phyloP scores from a whole-genome alignment of 92 coral and sea anemone species.

The Ricordea florida region DNA sequence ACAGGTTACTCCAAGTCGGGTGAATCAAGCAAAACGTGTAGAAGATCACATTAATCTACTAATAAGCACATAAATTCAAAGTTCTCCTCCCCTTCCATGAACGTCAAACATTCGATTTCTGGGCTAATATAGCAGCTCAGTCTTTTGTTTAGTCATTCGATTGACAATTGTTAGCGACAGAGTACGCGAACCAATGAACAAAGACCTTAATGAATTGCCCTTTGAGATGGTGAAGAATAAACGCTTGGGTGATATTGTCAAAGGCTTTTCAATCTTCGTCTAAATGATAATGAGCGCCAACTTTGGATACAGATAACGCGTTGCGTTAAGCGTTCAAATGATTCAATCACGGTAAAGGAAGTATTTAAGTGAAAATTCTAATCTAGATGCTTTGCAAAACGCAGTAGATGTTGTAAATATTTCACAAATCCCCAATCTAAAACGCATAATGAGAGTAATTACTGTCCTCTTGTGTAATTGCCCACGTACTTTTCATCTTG shows the following conservation, averaged over 20 bases:
- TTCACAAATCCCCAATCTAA: not conserved
- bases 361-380: not conserved
- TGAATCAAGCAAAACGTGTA: no score
- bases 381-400: no score
- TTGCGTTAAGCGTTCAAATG: no score
- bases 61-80: constrained; percentile 45
- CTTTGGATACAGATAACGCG: no score
- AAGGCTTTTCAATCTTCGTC: constrained; percentile 27
- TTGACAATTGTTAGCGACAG: constrained; percentile 15
- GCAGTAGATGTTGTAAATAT: not conserved
- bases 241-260: constrained; percentile 44
- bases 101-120: constrained; percentile 37
- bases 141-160: constrained; percentile 29
- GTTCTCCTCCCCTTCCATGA: constrained; percentile 37
- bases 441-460: constrained; percentile 13
- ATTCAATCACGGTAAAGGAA: not conserved
- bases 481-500: constrained; percentile 26
- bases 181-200: constrained; percentile 52
- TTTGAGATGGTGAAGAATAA: constrained; percentile 13
- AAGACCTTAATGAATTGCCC: constrained; percentile 27
- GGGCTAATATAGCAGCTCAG: constrained; percentile 20
- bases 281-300: constrained; percentile 18
- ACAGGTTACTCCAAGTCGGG: no score
- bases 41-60: constrained; percentile 33
- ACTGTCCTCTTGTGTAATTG: constrained; percentile 22